Evolutionary conservation across 2,113 vertebrate species (phyloP).

Genomic region (Equus przewalskii): DNA sequence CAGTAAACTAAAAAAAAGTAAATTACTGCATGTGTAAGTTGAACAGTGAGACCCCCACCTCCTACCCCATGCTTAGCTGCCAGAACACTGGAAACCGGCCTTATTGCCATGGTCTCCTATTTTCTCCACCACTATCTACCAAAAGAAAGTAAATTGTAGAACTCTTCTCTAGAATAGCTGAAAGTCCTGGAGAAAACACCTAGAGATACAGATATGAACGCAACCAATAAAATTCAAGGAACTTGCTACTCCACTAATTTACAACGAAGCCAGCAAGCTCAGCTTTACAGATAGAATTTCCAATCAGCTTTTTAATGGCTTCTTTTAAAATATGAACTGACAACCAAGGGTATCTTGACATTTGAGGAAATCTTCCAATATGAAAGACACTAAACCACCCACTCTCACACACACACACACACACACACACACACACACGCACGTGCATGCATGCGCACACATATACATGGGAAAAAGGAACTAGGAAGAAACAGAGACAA

Average conservation of each 20-base stretch:
- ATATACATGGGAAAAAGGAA: not conserved
- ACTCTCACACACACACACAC: not conserved
- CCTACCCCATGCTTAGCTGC: not conserved
- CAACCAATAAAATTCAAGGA: conserved; percentile 1
- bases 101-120: not conserved
- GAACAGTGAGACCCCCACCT: not conserved
- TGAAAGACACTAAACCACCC: not conserved
- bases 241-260: not conserved
- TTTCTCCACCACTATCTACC: not conserved
- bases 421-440: not conserved
- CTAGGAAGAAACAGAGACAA: not conserved
- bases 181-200: conserved; percentile 1
- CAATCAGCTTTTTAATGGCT: not conserved
- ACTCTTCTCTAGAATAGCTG: not conserved
- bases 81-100: not conserved
- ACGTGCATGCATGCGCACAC: too few relatives aligned
- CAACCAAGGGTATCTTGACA: conserved; percentile 1
- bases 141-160: not conserved
- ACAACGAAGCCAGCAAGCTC: not conserved
- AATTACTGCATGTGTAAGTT: not conserved
- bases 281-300: not conserved
- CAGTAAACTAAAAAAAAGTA: not conserved
- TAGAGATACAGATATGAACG: not conserved
- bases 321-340: conserved; percentile 36
- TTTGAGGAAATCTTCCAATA: conserved; percentile 7